Evolutionary conservation across 2,888 invertebrate genomes (phyloP).

Genomic region (Anthrax anthrax): DNA sequence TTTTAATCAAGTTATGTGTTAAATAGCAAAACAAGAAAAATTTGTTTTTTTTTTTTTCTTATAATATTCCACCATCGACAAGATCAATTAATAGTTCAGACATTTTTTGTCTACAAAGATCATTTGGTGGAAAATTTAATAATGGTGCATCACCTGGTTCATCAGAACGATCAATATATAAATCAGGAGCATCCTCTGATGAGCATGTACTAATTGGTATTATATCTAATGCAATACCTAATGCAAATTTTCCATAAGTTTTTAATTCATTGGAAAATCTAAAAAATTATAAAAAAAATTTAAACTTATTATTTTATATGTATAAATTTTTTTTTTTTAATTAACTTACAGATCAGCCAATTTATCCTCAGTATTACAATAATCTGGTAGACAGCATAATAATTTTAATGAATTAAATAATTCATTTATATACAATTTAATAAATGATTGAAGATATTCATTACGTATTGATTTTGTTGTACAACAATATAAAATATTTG

Average conservation of each 20-base stretch:
- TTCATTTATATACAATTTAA: constrained; percentile 46
- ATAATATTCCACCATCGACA: constrained; percentile 33
- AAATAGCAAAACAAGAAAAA: too few relatives aligned
- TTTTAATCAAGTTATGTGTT: too few relatives aligned
- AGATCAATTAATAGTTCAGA: constrained; percentile 52
- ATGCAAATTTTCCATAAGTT: constrained; percentile 47
- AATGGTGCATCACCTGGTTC: constrained; percentile 27
- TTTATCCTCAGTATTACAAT: constrained; percentile 35
- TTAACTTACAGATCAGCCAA: constrained; percentile 41
- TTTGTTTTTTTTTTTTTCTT: neutral
- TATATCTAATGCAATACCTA: constrained; percentile 56
- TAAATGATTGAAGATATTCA: constrained; percentile 40
- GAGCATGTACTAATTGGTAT: constrained; percentile 56
- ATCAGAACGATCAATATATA: constrained; percentile 36
- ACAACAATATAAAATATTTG: constrained; percentile 51
- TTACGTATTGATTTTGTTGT: constrained; percentile 46
- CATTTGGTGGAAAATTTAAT: constrained; percentile 39
- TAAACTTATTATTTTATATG: neutral
- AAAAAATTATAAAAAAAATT: constrained; percentile 7
- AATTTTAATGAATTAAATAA: constrained; percentile 40
- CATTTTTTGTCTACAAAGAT: constrained; percentile 50
- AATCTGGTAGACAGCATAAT: constrained; percentile 35
- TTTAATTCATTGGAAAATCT: constrained; percentile 49
- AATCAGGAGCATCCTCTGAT: constrained; percentile 54
- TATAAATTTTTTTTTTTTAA: neutral